Evolutionary conservation across 2,888 invertebrate species (phyloP), one percentile per base, ranked within the genome.

Genomic region (Chrysolina oricalcia): DNA sequence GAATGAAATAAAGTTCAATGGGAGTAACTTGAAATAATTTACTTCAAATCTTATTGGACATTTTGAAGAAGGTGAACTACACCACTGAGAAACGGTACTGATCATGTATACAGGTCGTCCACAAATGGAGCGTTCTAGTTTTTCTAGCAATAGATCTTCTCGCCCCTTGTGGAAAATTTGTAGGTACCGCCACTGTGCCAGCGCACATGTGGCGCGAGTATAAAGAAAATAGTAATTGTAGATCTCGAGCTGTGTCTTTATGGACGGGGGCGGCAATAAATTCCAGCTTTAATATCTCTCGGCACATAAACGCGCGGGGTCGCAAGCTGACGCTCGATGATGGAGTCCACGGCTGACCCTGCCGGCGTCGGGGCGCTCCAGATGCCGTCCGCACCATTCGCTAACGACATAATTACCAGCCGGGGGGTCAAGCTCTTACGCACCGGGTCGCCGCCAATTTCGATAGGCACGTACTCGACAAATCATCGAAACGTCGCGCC

Each of bases 301-400:
- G 81, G 83, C 86, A 86, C 86, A 87, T 87, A 87, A 87, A 87
- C 85, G 84, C 81, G 83, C 82, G 83, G 86, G 87, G 86, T 87
- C 87, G 87, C 89, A 89, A 88, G 88, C 89, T 89, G 89, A 88
- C 89, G 89, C 88, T 84, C 74, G 62, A 83, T 85, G 87, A 86
- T 86, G 85, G 86, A 87, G 87, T 87, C 85, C 85, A 83, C 82
- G 80, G 85, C 83, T 87, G 86, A 87, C 86, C 87, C 86, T 50
- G 48, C 46, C 82, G 81, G 78, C 80, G 79, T 65, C 68, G 66
- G 79, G 59, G 41, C 63, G 56, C 67, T 53, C 73, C 59, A 46
- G 68, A 46, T 65, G 73, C 71, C 76, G 74, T 74, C 75, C 66
- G 74, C 50, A 21, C 78, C 70, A 65, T 70, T 70, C 74, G 70